Base-by-base conservation (phyloP, 2,797 vertebrate species). In the Morus bassanus region DNA sequence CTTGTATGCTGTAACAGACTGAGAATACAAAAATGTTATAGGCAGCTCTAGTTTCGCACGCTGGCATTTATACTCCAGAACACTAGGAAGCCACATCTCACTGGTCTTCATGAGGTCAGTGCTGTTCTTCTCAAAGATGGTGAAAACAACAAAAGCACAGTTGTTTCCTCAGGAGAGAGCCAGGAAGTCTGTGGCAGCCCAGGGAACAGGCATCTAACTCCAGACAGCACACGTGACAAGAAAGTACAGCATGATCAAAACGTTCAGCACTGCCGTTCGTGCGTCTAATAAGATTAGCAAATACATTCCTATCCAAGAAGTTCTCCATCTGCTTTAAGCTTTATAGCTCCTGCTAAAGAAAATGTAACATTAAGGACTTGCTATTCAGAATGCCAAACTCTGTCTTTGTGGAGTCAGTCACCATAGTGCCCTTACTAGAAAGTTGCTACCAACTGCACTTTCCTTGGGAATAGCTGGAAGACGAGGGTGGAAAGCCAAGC, bases 81-180 rank as follows among this genome's bases (percentile, higher is more conserved):
- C 65, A 14, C 46, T 69, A 80, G 87, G 84, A 85, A 89, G 77
- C 56, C 89, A 79, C 41, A 88, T 25, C 75, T 88, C 45, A 8
- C 84, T 80, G 77, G 51, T 18, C 50, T 73, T 65, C 2, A 2
- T 21, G 75, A 94, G 93, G 78, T 69, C 85, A 81, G 43, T 51
- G 60, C 89, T 60, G 31, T 23, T 93, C 65, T 77, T 87, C 91
- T 81, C 63, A 41, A 60, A 72, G 91, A 90, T 39, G 60, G 72
- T 86, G 76, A 67, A 17, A 46, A 48, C 87, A 92, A 95, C 95
- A 95, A 95, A 95, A 89, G 93, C 78, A 35, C 91, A 95, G 89
- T 94, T 93, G 89, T 95, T 80, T 97, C 73, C 93, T 93, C 63
- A 88, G 57, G 61, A 94, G 78, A 2, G 79, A 92, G 82, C 65